phyloP scores from a whole-genome alignment of 1,140 invertebrate species.

The Fragariocoptes setiger region DNA sequence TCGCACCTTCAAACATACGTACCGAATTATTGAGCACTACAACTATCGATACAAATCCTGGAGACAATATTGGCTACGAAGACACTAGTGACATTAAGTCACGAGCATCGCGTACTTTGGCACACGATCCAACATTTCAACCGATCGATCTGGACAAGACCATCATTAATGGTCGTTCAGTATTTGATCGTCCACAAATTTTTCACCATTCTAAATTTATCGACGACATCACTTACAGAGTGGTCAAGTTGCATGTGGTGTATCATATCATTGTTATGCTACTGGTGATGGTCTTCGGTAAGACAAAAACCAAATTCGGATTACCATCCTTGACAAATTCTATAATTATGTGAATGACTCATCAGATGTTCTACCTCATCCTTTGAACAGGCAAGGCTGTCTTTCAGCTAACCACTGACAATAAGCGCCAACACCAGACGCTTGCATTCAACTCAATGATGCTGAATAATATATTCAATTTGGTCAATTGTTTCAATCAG shows the following conservation, averaged over 20 bases:
- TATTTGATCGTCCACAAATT: not conserved
- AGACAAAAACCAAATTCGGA: no score
- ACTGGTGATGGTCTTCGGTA: not conserved
- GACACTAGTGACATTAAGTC: no score
- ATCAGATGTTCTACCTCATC: no score
- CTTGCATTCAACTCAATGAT: not conserved
- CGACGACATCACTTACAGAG: not conserved
- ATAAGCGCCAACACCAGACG: not conserved
- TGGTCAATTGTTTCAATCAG: not conserved
- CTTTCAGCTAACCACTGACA: not conserved
- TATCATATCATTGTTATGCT: not conserved
- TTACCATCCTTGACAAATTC: no score
- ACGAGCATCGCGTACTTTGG: no score
- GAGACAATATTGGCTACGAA: no score
- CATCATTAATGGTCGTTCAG: not conserved
- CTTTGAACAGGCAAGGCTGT: no score
- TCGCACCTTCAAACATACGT: no score
- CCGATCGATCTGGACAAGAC: not conserved
- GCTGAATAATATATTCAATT: not conserved
- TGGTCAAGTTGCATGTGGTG: not conserved
- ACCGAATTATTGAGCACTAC: no score
- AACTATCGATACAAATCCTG: no score
- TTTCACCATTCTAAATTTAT: not conserved
- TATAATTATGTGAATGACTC: no score
- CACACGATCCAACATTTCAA: no score